Evolutionary conservation across 2,888 invertebrate species (phyloP).

Genomic region (Netelia virgata): DNA sequence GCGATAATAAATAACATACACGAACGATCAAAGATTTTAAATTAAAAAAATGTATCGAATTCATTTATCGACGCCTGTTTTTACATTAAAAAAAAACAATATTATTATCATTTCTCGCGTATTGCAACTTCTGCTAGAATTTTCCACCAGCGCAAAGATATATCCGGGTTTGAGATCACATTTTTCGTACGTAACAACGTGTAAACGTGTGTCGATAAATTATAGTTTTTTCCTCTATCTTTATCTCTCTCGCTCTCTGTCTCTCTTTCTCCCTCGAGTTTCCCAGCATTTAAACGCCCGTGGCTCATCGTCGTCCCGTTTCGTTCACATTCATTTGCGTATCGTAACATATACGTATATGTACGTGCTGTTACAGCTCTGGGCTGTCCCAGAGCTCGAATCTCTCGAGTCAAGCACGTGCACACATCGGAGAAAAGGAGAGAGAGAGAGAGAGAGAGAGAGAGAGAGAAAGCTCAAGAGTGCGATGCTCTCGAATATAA

Average conservation of each 20-base stretch:
- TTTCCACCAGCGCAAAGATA: slow-evolving; percentile 20
- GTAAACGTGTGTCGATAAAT: slow-evolving; percentile 63
- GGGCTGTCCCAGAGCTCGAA: slow-evolving; percentile 40
- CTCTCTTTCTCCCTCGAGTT: slow-evolving; percentile 53
- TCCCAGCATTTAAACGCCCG: slow-evolving; percentile 55
- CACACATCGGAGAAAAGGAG: slow-evolving; percentile 18
- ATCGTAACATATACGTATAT: slow-evolving; percentile 1
- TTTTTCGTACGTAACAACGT: slow-evolving; percentile 54
- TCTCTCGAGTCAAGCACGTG: slow-evolving; percentile 50
- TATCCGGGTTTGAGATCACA: slow-evolving; percentile 51
- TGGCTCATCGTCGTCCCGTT: slow-evolving; percentile 52
- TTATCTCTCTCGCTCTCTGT: slow-evolving; percentile 16
- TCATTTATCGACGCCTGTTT: not conserved
- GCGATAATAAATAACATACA: too few species aligned
- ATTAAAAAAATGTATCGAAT: too few species aligned
- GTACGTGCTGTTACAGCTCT: slow-evolving; percentile 10
- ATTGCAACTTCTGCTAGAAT: slow-evolving; percentile 1
- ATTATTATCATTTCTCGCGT: not conserved
- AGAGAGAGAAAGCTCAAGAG: slow-evolving; percentile 54
- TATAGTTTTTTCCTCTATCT: slow-evolving; percentile 27
- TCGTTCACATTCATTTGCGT: slow-evolving; percentile 43
- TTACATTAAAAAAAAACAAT: too few species aligned
- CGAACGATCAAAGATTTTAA: too few species aligned
- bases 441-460: slow-evolving; percentile 37
- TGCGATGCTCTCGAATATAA: slow-evolving; percentile 68